A percentile compares a stretch with the other conserved stretches of the same genome.
Evolutionary conservation across 2,113 vertebrate species (phyloP).

Genomic region (Microcebus ravelobensis): DNA sequence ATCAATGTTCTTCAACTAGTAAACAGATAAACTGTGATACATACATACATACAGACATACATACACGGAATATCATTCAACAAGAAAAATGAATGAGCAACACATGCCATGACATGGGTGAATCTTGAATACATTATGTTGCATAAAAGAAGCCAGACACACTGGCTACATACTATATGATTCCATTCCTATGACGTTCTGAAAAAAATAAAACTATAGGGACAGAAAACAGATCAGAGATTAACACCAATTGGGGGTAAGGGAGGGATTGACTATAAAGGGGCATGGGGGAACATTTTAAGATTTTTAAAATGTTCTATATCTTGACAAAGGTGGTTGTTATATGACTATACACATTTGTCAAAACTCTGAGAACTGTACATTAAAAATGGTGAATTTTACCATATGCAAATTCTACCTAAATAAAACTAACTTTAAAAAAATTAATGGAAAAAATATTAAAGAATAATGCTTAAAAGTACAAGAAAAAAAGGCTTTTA

Average conservation of each 20-base stretch:
- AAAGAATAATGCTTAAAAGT: background rate
- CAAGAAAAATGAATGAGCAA: background rate
- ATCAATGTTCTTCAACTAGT: background rate
- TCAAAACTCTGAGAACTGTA: background rate
- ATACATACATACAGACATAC: background rate
- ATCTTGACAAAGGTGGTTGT: background rate
- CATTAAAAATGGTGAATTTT: background rate
- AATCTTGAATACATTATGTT: background rate
- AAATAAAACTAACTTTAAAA: background rate
- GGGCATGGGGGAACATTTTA: background rate
- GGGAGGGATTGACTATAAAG: background rate
- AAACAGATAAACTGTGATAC: background rate
- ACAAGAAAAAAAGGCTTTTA: background rate
- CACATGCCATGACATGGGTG: background rate
- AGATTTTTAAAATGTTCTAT: background rate
- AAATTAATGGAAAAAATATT: background rate
- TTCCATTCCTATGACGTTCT: background rate
- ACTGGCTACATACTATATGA: background rate
- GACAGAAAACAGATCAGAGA: background rate
- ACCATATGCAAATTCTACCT: background rate
- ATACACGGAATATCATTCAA: background rate
- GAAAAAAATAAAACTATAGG: background rate
- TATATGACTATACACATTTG: background rate
- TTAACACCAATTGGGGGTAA: background rate
- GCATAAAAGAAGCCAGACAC: background rate